Evolutionary conservation across 2,888 invertebrate genomes (phyloP).

Genomic region (Hyposoter dolosus): DNA sequence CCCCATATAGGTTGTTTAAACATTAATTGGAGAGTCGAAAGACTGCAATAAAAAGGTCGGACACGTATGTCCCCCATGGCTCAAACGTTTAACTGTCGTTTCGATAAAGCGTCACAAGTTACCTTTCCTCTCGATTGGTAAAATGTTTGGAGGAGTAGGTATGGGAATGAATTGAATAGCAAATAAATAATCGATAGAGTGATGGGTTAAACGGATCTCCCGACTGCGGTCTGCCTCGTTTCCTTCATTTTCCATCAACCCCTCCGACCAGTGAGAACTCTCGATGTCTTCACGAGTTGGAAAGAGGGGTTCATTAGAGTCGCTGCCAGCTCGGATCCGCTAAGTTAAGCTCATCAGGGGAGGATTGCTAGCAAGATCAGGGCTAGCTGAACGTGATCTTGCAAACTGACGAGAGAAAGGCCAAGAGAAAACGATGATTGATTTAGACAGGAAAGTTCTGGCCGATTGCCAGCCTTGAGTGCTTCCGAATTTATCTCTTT

Average conservation of each 20-base stretch:
- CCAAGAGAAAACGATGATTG: constrained; percentile 69
- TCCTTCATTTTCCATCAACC: constrained; percentile 25
- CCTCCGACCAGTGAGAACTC: not conserved
- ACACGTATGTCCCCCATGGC: not conserved
- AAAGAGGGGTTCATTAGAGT: constrained; percentile 65
- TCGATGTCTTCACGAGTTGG: constrained; percentile 36
- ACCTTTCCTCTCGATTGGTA: not conserved
- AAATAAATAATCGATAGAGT: constrained; percentile 36
- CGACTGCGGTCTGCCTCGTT: constrained; percentile 30
- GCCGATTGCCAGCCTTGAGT: constrained; percentile 68
- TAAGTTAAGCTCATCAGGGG: constrained; percentile 72
- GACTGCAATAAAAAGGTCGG: too few species aligned
- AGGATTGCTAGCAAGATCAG: constrained; percentile 68
- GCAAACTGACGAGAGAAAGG: constrained; percentile 57
- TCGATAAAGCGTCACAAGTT: constrained; percentile 19
- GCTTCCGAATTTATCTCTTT: not conserved
- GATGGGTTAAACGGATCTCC: constrained; percentile 14
- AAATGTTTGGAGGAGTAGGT: not conserved
- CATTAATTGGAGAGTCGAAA: too few species aligned
- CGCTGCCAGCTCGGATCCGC: constrained; percentile 52
- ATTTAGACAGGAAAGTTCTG: constrained; percentile 73
- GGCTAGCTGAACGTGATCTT: constrained; percentile 66
- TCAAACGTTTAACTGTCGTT: not conserved
- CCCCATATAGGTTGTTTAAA: too few species aligned
- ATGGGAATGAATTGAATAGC: constrained; percentile 1